Percentiles rank a stretch among this genome's conserved stretches.
Conservation (phyloP, 2,113 vertebrate genomes). For the Beaufortia kweichowensis region DNA sequence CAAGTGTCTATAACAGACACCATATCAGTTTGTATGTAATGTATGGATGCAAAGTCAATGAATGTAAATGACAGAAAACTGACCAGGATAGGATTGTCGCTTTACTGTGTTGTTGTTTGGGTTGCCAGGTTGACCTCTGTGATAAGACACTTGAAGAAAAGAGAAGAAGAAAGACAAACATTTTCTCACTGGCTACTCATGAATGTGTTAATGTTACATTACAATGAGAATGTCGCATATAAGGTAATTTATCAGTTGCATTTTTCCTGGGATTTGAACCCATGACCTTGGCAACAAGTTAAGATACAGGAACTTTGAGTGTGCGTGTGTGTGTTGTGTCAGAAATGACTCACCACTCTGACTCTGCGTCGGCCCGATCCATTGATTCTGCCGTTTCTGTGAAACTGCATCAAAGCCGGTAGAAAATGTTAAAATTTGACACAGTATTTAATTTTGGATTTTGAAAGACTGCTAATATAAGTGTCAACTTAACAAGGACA, state of each 20-base stretch:
- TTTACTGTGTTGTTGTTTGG: conserved; percentile 59
- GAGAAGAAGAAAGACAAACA: conserved; percentile 11
- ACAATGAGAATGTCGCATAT: no score
- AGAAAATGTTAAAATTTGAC: conserved; percentile 5
- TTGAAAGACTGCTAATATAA: not conserved
- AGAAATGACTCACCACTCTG: conserved; percentile 71
- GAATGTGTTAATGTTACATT: not conserved
- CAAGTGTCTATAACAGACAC: no score
- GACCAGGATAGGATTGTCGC: conserved; percentile 69
- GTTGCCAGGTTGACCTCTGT: conserved; percentile 63
- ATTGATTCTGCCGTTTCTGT: conserved; percentile 65
- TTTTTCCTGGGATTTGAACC: no score
- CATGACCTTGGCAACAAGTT: no score
- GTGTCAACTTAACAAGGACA: not conserved
- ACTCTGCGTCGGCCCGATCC: conserved; percentile 76
- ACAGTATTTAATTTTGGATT: not conserved
- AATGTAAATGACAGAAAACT: conserved; percentile 28
- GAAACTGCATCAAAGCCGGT: conserved; percentile 62
- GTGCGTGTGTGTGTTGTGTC: not conserved
- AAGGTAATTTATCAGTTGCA: no score
- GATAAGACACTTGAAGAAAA: conserved; percentile 67
- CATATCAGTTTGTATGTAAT: not conserved
- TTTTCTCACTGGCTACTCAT: not conserved
- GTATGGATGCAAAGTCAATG: not conserved
- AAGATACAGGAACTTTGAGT: no score